Evolutionary conservation across 2,888 invertebrate species (phyloP).

Genomic region (Habroteleia sp.): DNA sequence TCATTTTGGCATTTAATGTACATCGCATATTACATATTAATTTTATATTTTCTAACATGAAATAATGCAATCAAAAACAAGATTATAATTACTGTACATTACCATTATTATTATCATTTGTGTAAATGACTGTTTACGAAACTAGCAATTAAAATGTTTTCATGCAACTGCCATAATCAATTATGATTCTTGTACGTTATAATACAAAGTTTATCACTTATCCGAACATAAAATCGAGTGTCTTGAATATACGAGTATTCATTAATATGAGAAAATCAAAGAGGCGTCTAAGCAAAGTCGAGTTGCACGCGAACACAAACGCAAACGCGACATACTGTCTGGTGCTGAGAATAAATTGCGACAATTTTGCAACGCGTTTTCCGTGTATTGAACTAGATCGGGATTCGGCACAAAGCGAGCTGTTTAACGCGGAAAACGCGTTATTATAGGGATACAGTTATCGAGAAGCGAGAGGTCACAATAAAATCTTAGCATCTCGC

Average conservation of each 20-base stretch:
- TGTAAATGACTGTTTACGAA: too few species aligned
- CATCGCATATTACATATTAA: too few species aligned
- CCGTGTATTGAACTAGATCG: constrained; percentile 56
- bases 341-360: constrained; percentile 59
- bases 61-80: too few species aligned
- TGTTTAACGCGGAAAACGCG: constrained; percentile 56
- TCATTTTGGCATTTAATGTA: too few species aligned
- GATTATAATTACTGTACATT: too few species aligned
- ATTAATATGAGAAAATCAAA: constrained; percentile 21
- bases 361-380: constrained; percentile 55
- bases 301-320: constrained; percentile 23
- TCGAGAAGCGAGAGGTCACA: constrained; percentile 59
- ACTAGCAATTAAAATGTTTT: too few species aligned
- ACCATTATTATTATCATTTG: too few species aligned
- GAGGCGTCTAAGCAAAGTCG: constrained; percentile 11
- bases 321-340: constrained; percentile 60
- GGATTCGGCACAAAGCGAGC: constrained; percentile 54
- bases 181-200: too few species aligned
- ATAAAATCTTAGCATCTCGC: constrained; percentile 61
- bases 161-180: too few species aligned
- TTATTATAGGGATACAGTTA: constrained; percentile 59
- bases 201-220: too few species aligned
- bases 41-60: too few species aligned
- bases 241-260: constrained; percentile 1
- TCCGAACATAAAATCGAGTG: too few species aligned